A percentile compares a stretch with the other conserved stretches of the same genome.
Conservation (phyloP, 1,140 invertebrate species). For the Cydia amplana region DNA sequence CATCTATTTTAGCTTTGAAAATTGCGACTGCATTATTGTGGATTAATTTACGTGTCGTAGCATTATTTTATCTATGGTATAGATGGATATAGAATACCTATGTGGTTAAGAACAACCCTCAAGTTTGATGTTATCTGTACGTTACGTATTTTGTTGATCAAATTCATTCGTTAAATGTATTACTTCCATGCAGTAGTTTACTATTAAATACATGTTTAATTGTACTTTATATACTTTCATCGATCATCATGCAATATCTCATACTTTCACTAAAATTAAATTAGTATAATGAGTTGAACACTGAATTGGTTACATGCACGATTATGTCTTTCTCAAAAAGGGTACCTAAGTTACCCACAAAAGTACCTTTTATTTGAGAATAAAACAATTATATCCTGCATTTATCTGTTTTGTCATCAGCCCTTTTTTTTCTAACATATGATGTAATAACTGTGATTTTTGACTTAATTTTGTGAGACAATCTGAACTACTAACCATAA, state of each 20-base stretch:
- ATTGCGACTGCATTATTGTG: no score
- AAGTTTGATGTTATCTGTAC: not conserved
- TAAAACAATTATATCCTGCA: not conserved
- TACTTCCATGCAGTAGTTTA: not conserved
- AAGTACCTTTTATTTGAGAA: no score
- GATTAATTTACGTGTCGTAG: no score
- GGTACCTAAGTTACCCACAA: no score
- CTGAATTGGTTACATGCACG: not conserved
- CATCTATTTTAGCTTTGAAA: no score
- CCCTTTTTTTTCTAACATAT: not conserved
- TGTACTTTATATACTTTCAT: not conserved
- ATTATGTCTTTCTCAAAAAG: not conserved
- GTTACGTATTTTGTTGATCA: slow-evolving; percentile 4
- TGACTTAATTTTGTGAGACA: not conserved
- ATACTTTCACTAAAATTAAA: not conserved
- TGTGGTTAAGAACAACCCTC: not conserved
- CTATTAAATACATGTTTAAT: not conserved
- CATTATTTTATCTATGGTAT: no score
- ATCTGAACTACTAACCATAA: not conserved
- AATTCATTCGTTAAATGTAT: not conserved
- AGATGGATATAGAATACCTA: no score
- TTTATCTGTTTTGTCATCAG: not conserved
- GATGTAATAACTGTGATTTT: slow-evolving; percentile 6
- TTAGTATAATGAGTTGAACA: not conserved
- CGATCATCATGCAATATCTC: not conserved